Conservation (phyloP, 2,888 invertebrate genomes). For the Silvanus unidentatus region DNA sequence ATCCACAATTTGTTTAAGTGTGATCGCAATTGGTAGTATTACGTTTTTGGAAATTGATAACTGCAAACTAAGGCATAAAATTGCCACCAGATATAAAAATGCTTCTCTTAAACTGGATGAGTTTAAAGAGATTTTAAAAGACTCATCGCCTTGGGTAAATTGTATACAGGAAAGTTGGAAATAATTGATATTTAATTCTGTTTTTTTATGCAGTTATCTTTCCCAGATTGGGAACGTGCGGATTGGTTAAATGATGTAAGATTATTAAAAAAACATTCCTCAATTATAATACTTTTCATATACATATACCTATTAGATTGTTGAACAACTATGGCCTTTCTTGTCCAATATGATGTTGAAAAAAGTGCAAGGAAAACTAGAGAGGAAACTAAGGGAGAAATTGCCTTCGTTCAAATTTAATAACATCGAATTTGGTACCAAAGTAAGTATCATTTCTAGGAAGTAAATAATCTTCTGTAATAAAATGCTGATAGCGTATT, state of each 20-base stretch:
- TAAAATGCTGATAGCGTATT: too few relatives aligned
- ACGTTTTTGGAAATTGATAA: too few relatives aligned
- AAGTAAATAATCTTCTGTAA: neutral
- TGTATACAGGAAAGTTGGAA: too few relatives aligned
- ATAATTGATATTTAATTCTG: too few relatives aligned
- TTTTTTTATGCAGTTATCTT: slow-evolving; percentile 30
- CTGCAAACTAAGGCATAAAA: too few relatives aligned
- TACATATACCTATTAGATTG: slow-evolving; percentile 25
- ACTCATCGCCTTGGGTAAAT: slow-evolving; percentile 33
- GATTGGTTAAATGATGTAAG: slow-evolving; percentile 37
- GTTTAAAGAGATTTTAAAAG: slow-evolving; percentile 29
- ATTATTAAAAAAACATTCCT: slow-evolving; percentile 3
- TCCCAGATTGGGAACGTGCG: slow-evolving; percentile 36
- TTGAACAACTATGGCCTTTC: slow-evolving; percentile 34
- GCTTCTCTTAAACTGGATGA: slow-evolving; percentile 15
- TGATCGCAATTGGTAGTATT: too few relatives aligned
- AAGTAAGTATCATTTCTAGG: slow-evolving; percentile 21
- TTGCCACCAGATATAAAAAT: too few relatives aligned
- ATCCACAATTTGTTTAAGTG: slow-evolving; percentile 25
- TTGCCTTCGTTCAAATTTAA: slow-evolving; percentile 35
- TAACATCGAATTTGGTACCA: slow-evolving; percentile 33
- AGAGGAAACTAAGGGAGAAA: slow-evolving; percentile 34
- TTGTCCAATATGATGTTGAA: slow-evolving; percentile 31
- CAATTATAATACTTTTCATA: slow-evolving; percentile 2
- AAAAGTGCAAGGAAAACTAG: slow-evolving; percentile 28